A percentile compares a stretch with the other conserved stretches of the same genome.
Conservation (phyloP, 2,113 vertebrate genomes). For the Crocuta crocuta region DNA sequence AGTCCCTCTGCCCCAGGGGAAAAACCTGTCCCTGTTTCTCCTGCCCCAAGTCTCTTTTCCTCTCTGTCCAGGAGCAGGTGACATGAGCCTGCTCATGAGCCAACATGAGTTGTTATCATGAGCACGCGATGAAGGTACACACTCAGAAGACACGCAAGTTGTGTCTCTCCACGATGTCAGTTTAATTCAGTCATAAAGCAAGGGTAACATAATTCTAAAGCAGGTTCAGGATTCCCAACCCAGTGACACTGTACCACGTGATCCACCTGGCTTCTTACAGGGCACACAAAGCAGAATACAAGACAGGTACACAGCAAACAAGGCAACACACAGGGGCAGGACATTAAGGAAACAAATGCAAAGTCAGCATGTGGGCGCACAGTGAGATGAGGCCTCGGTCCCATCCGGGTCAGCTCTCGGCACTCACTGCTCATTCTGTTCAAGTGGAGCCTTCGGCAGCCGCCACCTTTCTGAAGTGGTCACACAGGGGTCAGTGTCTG, state of each 20-base stretch:
- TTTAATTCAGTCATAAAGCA: not conserved
- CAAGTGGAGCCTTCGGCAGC: not conserved
- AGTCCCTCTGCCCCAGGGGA: not conserved
- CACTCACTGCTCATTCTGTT: not conserved
- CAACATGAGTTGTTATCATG: not conserved
- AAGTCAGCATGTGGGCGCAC: no score
- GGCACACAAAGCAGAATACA: not conserved
- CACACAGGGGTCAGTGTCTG: not conserved
- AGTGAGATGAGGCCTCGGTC: not conserved
- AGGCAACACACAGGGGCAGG: not conserved
- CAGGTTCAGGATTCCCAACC: not conserved
- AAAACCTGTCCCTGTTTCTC: not conserved
- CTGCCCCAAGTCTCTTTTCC: not conserved
- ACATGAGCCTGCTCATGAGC: not conserved
- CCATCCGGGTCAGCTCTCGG: not conserved
- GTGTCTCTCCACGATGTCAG: not conserved
- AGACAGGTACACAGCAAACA: not conserved
- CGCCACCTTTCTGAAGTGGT: not conserved
- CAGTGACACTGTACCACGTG: not conserved
- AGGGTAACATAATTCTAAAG: not conserved
- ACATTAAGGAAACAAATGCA: not conserved
- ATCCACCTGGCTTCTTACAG: not conserved
- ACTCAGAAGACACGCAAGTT: not conserved
- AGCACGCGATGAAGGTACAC: not conserved
- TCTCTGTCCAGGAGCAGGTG: not conserved